Base-by-base conservation (phyloP, 2,113 vertebrate species). In the Lathamus discolor region DNA sequence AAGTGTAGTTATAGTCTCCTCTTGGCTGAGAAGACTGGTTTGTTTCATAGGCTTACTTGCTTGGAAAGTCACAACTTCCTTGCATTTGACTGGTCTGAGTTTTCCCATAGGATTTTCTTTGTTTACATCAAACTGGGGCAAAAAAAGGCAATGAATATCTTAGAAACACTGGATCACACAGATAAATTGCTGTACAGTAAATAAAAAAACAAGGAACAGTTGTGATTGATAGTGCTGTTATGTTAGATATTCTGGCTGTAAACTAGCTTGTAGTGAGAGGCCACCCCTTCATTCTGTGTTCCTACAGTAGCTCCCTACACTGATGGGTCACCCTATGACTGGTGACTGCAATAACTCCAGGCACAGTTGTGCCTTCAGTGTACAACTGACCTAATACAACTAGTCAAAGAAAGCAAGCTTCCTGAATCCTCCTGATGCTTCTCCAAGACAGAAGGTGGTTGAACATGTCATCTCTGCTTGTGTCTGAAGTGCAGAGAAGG, bases 391-490 rank as follows among this genome's bases (percentile, higher is more conserved):
- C 72, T 62, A 85, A 74, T 15, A 41, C 28, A 77, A 62, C 20
- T 43, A 74, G 31, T 37, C 46, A 54, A 77, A 55, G 4, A 10
- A 49, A 70, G 61, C 66, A 83, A 49, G 2, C n/a, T 51, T 83
- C 28, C 55, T 78, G 46, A 77, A 63, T 43, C 14, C 33, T 78
- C 41, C 23, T 22, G 33, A 20, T 83, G 66, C 39, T 83, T 66
- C 75, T 88, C 43, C 31, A 84, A 59, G 73, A 83, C 0, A 5
- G 79, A 84, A 81, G 33, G 73, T 70, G 49, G 64, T 13, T 3
- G 3, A 92, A 82, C 25, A 48, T 92, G 94, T 94, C 73, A 92
- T 18, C 43, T 92, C 69, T 78, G 76, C 33, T 92, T 90, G 83
- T 70, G 33, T 67, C 55, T 93, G 55, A 81, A 77, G 28, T 39